These are phyloP conservation scores for Ictalurus punctatus DNA, from an alignment of 2,113 vertebrate species.

Conservation along the genomic window DNA sequence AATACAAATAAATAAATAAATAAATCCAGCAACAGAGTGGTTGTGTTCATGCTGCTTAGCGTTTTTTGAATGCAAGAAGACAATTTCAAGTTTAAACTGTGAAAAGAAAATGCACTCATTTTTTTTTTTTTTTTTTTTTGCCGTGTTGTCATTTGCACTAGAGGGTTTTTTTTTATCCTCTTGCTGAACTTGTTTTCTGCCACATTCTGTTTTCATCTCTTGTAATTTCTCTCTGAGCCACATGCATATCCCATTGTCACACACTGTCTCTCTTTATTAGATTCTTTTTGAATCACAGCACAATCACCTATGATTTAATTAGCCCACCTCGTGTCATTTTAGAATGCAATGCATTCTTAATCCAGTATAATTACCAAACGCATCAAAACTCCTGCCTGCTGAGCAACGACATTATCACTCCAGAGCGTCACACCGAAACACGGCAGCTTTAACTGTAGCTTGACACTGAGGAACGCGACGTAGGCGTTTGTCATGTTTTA, in stretches of 20 bases:
- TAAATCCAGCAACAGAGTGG: not conserved
- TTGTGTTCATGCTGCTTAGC: not conserved
- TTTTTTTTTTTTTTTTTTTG: not conserved
- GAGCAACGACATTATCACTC: conserved; percentile 36
- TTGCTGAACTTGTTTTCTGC: not conserved
- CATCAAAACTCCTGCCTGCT: conserved; percentile 38
- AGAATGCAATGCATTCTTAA: conserved; percentile 57
- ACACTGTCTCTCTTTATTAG: conserved; percentile 26
- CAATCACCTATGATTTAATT: conserved; percentile 54
- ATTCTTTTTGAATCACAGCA: conserved; percentile 35
- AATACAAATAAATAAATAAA: not conserved
- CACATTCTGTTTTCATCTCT: not conserved
- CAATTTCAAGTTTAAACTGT: not conserved
- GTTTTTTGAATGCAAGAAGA: not conserved
- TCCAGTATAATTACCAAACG: conserved; percentile 52
- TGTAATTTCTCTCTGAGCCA: not conserved
- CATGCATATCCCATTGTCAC: not conserved
- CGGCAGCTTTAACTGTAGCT: not conserved
- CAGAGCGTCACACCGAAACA: not conserved
- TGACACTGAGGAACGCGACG: not conserved
- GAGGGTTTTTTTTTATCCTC: not conserved
- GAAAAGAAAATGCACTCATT: not conserved
- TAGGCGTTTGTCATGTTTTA: not conserved
- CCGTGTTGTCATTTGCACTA: not conserved
- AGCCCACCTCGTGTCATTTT: conserved; percentile 50